A percentile compares a stretch with the other conserved stretches of the same genome.
phyloP scores from a whole-genome alignment of 2,888 invertebrate genomes.

The Scaptomyza flava region DNA sequence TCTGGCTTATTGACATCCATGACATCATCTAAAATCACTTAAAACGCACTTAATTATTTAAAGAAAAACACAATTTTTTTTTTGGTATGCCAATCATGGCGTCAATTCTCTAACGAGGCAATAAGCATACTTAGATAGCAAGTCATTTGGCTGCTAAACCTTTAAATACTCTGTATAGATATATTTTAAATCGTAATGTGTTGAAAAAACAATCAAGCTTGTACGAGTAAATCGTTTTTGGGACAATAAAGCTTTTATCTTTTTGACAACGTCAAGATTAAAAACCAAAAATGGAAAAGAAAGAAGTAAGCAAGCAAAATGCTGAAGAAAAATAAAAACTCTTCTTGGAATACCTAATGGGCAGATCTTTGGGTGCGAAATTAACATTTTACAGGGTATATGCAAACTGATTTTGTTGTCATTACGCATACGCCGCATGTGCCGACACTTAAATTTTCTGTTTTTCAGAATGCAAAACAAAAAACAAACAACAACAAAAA shows the following conservation, averaged over 20 bases:
- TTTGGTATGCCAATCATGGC: constrained; percentile 68
- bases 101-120: constrained; percentile 45
- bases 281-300: no score
- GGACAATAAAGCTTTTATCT: no score
- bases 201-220: no score
- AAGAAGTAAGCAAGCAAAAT: no score
- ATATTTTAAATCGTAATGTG: no score
- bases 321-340: not conserved
- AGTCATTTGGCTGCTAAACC: not conserved
- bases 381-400: constrained; percentile 38
- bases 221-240: no score
- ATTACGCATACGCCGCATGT: constrained; percentile 74
- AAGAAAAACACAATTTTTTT: constrained; percentile 48
- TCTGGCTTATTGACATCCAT: constrained; percentile 21
- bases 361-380: not conserved
- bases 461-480: constrained; percentile 28
- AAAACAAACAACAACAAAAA: constrained; percentile 28
- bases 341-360: constrained; percentile 1
- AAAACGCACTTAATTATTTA: constrained; percentile 36
- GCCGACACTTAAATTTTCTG: constrained; percentile 68
- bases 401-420: not conserved
- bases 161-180: constrained; percentile 19
- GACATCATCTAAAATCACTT: constrained; percentile 54
- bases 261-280: no score
- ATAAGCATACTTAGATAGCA: constrained; percentile 30